phyloP scores from a whole-genome alignment of 2,888 invertebrate genomes.

The Pammene fasciana region DNA sequence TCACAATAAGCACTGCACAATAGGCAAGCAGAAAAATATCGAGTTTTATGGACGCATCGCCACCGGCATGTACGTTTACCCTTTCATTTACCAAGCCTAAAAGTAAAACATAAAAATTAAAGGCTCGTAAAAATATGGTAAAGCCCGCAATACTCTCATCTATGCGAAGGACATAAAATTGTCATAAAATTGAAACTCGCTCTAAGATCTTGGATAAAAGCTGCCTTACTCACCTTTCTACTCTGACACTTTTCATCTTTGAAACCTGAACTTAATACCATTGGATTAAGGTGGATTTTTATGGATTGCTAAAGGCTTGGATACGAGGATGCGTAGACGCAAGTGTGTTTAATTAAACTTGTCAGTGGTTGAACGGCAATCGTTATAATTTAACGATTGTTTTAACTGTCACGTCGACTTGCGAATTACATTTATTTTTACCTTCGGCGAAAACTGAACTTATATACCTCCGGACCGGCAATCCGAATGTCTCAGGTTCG shows the following conservation, averaged over 20 bases:
- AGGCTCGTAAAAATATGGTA: conserved; percentile 15
- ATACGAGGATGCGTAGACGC: neutral
- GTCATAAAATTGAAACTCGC: conserved; percentile 20
- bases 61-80: neutral
- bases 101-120: conserved; percentile 2
- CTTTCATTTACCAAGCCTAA: neutral
- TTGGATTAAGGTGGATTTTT: neutral
- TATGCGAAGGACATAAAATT: conserved; percentile 23
- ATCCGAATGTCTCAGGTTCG: no score
- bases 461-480: no score
- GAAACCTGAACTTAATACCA: neutral
- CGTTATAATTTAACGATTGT: conserved; percentile 32
- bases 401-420: conserved; percentile 6
- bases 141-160: neutral
- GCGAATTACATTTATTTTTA: conserved; percentile 23
- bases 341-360: conserved; percentile 10
- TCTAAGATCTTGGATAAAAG: neutral
- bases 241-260: neutral
- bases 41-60: neutral
- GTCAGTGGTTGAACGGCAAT: conserved; percentile 19
- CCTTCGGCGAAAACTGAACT: neutral
- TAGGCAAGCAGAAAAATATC: neutral
- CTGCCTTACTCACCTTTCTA: neutral
- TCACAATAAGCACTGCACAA: neutral
- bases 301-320: neutral